These are phyloP conservation scores for Stenodema calcarata DNA, from an alignment of 2,888 invertebrate genomes.

Conservation along the genomic window DNA sequence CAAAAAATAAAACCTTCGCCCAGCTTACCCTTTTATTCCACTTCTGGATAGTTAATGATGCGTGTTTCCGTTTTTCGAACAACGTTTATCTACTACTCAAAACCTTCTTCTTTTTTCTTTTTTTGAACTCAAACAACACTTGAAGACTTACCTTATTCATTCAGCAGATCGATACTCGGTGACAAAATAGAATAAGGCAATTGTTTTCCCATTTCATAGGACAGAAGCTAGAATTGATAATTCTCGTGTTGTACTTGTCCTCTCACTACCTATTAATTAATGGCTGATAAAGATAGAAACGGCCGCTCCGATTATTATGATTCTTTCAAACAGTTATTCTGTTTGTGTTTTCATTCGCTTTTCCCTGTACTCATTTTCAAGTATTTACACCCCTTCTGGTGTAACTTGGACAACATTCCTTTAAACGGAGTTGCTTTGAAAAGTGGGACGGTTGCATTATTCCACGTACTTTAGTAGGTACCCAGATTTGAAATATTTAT, in stretches of 20 bases:
- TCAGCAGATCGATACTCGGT: not conserved
- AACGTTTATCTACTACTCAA: not conserved
- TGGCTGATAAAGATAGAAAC: not conserved
- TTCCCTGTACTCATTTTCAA: too few relatives aligned
- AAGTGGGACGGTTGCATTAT: too few relatives aligned
- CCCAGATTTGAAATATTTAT: too few relatives aligned
- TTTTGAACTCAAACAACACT: not conserved
- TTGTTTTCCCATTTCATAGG: not conserved
- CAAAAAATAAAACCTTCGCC: not conserved
- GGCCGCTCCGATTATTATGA: too few relatives aligned
- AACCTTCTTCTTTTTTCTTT: too few relatives aligned
- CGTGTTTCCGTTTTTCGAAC: not conserved
- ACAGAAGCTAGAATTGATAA: not conserved
- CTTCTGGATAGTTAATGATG: not conserved
- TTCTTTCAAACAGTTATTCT: not conserved
- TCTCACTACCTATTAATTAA: not conserved
- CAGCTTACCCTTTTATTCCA: not conserved
- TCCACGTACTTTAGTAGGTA: too few relatives aligned
- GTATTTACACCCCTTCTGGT: too few relatives aligned
- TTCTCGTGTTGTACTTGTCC: not conserved
- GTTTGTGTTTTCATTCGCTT: not conserved
- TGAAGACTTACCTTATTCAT: not conserved
- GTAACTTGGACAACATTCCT: too few relatives aligned
- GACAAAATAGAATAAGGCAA: not conserved
- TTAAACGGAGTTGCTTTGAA: too few relatives aligned